Base-by-base conservation (phyloP, 2,113 vertebrate species). In the Cryptomyrus ogoouensis region DNA sequence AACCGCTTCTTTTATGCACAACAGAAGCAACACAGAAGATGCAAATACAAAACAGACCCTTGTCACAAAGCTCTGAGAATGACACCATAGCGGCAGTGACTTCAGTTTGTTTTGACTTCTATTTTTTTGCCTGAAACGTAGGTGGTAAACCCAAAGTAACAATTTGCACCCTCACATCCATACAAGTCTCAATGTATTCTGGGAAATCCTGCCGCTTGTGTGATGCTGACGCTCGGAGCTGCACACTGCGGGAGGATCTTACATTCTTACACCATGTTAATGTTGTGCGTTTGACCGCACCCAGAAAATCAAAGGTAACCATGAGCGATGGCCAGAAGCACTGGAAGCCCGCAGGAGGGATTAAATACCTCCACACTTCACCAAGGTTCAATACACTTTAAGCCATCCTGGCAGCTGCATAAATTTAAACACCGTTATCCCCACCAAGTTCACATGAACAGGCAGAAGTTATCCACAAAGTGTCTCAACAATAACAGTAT, bases 291-390 rank as follows among this genome's bases (percentile, higher is more conserved):
- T n/a, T 62, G 15, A 42, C 74, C 35, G 5, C 74, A 80, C 74
- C 74, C 7, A 80, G 35, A 27, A 88, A 58, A 27, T 74, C 88
- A 88, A 88, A 88, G 88, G 88, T 70, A 88, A 88, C 58, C 42
- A 70, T 24, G 19, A 27, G 42, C 13, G 3, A 88, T 12, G 47
- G 24, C 19, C 42, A 70, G 58, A 88, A 70, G 21, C 44, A 47
- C 44, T n/a, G 12, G 88, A 70, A 46, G 10, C 13, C 46, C 10
- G 42, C 46, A 74, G 62, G 12, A 50, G n/a, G 56, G 42, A 88
- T 88, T 74, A 74, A 49, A 74, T 49, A 17, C 24, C 88, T n/a
- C 42, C 58, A n/a, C 24, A 27, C 13, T 39, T 31, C 66, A 31
- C 3, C 27, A 74, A 74, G 1, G 27, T 74, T 74, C 35, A 77